Evolutionary conservation across 2,888 invertebrate species (phyloP), one percentile per base, ranked within the genome.

Genomic region (Pemphredon lugubris): DNA sequence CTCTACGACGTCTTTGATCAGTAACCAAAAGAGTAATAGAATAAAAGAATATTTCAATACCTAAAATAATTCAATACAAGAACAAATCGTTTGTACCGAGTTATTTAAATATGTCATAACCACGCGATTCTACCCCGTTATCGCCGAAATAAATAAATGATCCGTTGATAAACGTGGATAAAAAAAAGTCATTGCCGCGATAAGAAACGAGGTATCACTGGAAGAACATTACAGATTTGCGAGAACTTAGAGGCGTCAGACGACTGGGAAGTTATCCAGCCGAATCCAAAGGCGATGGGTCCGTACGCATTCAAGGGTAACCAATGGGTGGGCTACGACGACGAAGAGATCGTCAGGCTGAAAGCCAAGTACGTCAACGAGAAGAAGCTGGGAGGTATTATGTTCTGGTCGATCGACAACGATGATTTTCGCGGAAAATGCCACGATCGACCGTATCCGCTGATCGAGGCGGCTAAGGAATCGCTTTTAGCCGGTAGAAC

Each of bases 291-390:
- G 23, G 95, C 95, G 0, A 95, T 97, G 94, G 97, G 97, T 0
- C 98, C 98, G 0, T 97, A 96, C 84, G 97, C 97, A 1, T 96
- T 92, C 89, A 93, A 93, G 75, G 96, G 93, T 18, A 95, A 97
- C 90, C 97, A 97, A 90, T 98, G 97, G 97, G 97, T 97, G 1
- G 97, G 97, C 0, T 97, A 96, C 86, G 97, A 97, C 84, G 97
- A 97, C 84, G 93, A 95, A 75, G 93, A 93, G 7, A 96, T 96
- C 47, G 96, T 96, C 0, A 93, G 92, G 84, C 93, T 93, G 86
- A 97, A 98, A 92, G 94, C 96, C 0, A 93, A 94, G 82, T 97
- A 96, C 86, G 97, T 96, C 0, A 95, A 94, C 30, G 94, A 96
- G 68, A 94, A 95, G 77, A 93, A 94, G 55, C 92, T 97, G 20